These are phyloP conservation scores for Leptarthrus brevirostris DNA, from an alignment of 2,888 invertebrate genomes.

Conservation along the genomic window DNA sequence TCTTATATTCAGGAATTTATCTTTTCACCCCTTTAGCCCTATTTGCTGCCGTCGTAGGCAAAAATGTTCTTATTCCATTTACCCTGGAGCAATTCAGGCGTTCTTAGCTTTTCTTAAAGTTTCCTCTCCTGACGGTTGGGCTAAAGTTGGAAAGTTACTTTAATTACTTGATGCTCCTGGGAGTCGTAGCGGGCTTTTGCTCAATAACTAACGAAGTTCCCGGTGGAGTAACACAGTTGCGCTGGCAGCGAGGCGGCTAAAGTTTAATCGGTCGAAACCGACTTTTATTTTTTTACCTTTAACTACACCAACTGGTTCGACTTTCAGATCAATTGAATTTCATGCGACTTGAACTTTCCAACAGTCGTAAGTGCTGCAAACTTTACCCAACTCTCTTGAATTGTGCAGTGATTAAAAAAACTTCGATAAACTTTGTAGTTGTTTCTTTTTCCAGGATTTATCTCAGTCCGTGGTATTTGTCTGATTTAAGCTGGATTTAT, in stretches of 20 bases:
- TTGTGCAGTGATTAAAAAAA: slow-evolving; percentile 34
- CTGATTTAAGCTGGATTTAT: too few species aligned
- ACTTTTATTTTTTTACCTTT: not conserved
- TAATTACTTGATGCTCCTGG: slow-evolving; percentile 30
- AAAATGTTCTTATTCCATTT: not conserved
- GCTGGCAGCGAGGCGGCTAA: slow-evolving; percentile 1
- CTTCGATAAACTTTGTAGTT: slow-evolving; percentile 20
- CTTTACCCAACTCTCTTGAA: not conserved
- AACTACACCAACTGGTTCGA: slow-evolving; percentile 9
- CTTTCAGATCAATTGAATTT: slow-evolving; percentile 38
- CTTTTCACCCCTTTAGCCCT: not conserved
- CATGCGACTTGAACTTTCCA: slow-evolving; percentile 3
- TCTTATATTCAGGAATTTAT: not conserved
- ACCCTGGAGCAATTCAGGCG: not conserved
- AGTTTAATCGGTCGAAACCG: slow-evolving; percentile 34
- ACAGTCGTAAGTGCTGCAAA: not conserved
- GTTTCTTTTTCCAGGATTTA: slow-evolving; percentile 1
- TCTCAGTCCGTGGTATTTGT: not conserved
- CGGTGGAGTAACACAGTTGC: not conserved
- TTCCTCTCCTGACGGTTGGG: slow-evolving; percentile 21
- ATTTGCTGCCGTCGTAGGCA: not conserved
- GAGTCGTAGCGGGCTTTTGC: not conserved
- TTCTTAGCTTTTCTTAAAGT: slow-evolving; percentile 36
- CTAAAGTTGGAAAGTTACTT: slow-evolving; percentile 40
- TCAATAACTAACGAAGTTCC: not conserved